Evolutionary conservation across 2,113 vertebrate species (phyloP).

Genomic region (Tichodroma muraria): DNA sequence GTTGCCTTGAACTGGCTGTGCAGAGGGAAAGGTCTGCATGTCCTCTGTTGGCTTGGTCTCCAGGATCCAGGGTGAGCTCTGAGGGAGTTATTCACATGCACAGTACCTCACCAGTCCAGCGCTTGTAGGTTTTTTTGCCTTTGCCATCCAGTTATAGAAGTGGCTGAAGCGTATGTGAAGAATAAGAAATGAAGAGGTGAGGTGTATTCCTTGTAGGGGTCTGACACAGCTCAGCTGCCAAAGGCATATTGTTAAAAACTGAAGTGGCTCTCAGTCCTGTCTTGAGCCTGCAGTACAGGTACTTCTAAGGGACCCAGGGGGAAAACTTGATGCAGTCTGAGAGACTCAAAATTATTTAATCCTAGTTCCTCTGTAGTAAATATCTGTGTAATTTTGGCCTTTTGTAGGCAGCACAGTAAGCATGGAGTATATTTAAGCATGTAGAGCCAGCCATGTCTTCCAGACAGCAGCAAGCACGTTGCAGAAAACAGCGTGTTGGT

Average conservation of each 20-base stretch:
- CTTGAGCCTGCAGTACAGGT: not conserved
- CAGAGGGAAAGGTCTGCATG: not conserved
- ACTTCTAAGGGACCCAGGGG: not conserved
- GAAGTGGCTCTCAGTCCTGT: not conserved
- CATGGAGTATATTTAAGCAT: not conserved
- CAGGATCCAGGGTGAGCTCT: not conserved
- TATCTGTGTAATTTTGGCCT: not conserved
- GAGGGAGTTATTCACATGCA: accelerated
- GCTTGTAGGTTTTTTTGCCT: accelerated
- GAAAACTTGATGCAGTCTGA: not conserved
- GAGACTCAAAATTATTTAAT: not conserved
- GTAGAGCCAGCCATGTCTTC: not conserved
- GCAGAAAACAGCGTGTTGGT: not conserved
- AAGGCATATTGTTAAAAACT: not conserved
- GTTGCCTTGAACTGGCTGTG: not conserved
- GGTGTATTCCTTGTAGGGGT: not conserved
- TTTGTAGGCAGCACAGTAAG: not conserved
- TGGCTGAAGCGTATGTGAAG: not conserved
- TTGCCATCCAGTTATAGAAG: not conserved
- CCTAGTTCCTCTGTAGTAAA: not conserved
- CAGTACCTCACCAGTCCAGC: not conserved
- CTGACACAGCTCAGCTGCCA: not conserved
- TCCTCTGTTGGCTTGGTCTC: not conserved
- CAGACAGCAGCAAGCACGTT: not conserved
- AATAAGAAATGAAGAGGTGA: not conserved